A percentile compares a stretch with the other conserved stretches of the same genome.
These are phyloP conservation scores for Miniopterus natalensis DNA, from an alignment of 2,113 vertebrate species.

Conservation along the genomic window DNA sequence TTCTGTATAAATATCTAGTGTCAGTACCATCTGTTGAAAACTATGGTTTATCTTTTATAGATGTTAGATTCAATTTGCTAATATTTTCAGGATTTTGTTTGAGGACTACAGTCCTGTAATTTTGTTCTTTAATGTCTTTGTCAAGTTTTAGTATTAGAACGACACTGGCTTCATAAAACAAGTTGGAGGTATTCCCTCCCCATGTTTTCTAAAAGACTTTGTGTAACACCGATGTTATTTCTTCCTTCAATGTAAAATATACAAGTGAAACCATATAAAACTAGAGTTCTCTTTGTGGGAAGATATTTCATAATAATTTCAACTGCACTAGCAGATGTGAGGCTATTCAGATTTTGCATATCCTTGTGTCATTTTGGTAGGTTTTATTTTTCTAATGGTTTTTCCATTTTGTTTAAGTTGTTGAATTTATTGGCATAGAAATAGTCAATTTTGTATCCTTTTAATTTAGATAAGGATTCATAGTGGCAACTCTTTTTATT, in stretches of 20 bases:
- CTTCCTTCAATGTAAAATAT: not conserved
- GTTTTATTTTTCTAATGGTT: slow-evolving; percentile 8
- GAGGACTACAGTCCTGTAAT: not conserved
- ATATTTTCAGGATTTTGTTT: slow-evolving; percentile 20
- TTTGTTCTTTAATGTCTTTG: not conserved
- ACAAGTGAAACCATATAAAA: not conserved
- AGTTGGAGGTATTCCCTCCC: not conserved
- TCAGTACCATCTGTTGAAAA: not conserved
- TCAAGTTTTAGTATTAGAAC: not conserved
- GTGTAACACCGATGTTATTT: not conserved
- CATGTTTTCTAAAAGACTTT: not conserved
- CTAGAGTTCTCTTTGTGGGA: not conserved
- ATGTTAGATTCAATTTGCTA: slow-evolving; percentile 10
- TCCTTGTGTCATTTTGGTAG: not conserved
- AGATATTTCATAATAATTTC: not conserved
- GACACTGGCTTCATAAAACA: not conserved
- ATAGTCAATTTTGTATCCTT: not conserved
- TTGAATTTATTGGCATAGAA: not conserved
- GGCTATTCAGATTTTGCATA: not conserved
- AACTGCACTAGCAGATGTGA: not conserved
- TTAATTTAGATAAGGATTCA: not conserved
- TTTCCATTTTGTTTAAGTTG: not conserved
- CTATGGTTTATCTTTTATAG: not conserved
- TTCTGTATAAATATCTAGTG: not conserved
- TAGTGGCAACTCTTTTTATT: not conserved